Conservation (phyloP, 2,113 vertebrate species). For the Thamnophis sirtalis region DNA sequence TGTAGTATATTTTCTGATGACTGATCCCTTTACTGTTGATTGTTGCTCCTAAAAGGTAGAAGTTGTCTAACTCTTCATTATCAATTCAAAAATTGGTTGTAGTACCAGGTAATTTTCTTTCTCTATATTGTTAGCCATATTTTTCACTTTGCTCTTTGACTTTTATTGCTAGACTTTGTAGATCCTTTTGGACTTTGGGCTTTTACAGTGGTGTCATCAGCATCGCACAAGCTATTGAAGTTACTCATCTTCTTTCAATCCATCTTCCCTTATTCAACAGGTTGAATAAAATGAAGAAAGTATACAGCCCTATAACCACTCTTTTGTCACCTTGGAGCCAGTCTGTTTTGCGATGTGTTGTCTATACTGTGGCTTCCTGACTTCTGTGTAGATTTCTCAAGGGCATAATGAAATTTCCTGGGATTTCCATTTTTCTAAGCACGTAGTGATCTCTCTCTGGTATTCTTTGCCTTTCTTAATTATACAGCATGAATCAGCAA, state of each 20-base stretch:
- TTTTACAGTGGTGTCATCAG: not conserved
- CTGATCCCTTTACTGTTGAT: not conserved
- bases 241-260: not conserved
- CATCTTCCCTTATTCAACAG: not conserved
- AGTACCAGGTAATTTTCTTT: not conserved
- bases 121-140: not conserved
- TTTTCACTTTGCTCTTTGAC: not conserved
- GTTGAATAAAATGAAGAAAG: not conserved
- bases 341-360: not conserved
- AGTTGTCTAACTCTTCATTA: not conserved
- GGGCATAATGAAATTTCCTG: not conserved
- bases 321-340: not conserved
- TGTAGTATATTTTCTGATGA: not conserved
- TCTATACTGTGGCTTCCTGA: not conserved
- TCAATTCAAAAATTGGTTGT: not conserved
- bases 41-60: not conserved
- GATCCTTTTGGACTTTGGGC: not conserved
- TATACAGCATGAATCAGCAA: not conserved
- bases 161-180: not conserved
- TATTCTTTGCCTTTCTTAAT: not conserved
- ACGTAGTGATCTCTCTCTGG: not conserved
- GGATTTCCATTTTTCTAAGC: not conserved
- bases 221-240: not conserved
- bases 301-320: not conserved
- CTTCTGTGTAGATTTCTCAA: not conserved